Evolutionary conservation across 2,113 vertebrate species (phyloP), one percentile per base, ranked within the genome.

Genomic region (Spizaetus ornatus): DNA sequence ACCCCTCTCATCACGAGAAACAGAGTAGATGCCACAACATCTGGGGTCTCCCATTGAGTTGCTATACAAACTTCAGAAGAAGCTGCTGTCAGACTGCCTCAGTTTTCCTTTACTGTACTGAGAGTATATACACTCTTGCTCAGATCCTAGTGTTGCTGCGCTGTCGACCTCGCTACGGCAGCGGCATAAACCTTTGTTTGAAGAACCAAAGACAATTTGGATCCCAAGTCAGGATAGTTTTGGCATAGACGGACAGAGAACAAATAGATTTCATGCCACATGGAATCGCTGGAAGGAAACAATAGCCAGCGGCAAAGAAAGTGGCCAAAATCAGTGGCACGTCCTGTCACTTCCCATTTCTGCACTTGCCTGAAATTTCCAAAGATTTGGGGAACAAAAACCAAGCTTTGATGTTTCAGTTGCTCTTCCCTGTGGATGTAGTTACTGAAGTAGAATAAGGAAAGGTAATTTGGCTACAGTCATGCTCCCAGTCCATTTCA

Each of bases 401-500:
- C 2, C 31, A 40, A 55, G 71, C 81, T 86, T 53, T 56, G 81
- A 9, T 36, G 48, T 27, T 56, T 69, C 53, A 23, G 77, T 10
- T 48, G 63, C 73, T 79, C 81, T 93, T 89, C 69, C 65, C 88
- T 10, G 66, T 25, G 83, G 66, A 65, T 62, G 86, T 72, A 92
- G 73, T 42, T 48, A 86, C 34, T 79, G 76, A 55, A 40, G 72
- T 34, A 67, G 34, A 78, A 63, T 26, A 17, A 70, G 80, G 82
- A 93, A 96, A 95, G 94, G 94, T 95, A 96, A 65, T 23, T 16
- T 2, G 0, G 88, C 73, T 45, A 43, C 86, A 84, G 81, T 89
- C 45, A 63, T 43, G 76, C 86, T 91, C 82, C 94, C 89, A 95
- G 95, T 76, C 91, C 94, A 83, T 87, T 79, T n/a, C 93, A 85